phyloP scores from a whole-genome alignment of 2,888 invertebrate genomes.

The Desoria tigrina region DNA sequence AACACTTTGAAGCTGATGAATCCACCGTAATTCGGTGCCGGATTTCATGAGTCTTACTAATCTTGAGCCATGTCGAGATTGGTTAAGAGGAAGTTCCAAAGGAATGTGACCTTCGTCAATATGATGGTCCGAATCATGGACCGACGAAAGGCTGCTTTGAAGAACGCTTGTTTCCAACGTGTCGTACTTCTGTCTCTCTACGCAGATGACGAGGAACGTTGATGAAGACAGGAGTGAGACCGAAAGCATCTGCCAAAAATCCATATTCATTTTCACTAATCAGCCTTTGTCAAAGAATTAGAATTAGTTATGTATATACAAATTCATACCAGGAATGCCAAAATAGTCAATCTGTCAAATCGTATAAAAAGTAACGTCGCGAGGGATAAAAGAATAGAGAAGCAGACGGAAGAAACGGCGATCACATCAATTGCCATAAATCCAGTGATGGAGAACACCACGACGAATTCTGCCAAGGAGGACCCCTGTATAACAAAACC shows the following conservation, averaged over 20 bases:
- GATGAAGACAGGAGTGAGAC: slow-evolving; percentile 40
- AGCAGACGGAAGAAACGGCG: slow-evolving; percentile 40
- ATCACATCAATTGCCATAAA: slow-evolving; percentile 29
- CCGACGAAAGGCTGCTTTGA: slow-evolving; percentile 8
- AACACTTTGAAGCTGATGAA: slow-evolving; percentile 39
- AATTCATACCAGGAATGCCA: slow-evolving; percentile 39
- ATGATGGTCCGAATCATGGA: slow-evolving; percentile 13
- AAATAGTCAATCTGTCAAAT: slow-evolving; percentile 40
- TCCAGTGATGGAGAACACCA: slow-evolving; percentile 40
- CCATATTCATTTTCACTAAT: too few species aligned
- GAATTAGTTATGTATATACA: not conserved
- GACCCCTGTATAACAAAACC: slow-evolving; percentile 30
- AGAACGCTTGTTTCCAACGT: slow-evolving; percentile 19
- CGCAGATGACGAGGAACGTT: slow-evolving; percentile 37
- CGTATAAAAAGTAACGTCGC: slow-evolving; percentile 39
- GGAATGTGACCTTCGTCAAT: slow-evolving; percentile 18
- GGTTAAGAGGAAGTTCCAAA: slow-evolving; percentile 12
- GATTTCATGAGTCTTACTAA: slow-evolving; percentile 36
- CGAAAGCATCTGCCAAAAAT: slow-evolving; percentile 30
- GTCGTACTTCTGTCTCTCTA: slow-evolving; percentile 32
- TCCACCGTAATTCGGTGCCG: slow-evolving; percentile 39
- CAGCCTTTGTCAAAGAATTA: too few species aligned
- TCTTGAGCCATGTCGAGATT: slow-evolving; percentile 36
- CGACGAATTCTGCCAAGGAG: slow-evolving; percentile 38
- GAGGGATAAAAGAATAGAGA: slow-evolving; percentile 37